phyloP scores from a whole-genome alignment of 2,113 vertebrate species.

The Cairina moschata region DNA sequence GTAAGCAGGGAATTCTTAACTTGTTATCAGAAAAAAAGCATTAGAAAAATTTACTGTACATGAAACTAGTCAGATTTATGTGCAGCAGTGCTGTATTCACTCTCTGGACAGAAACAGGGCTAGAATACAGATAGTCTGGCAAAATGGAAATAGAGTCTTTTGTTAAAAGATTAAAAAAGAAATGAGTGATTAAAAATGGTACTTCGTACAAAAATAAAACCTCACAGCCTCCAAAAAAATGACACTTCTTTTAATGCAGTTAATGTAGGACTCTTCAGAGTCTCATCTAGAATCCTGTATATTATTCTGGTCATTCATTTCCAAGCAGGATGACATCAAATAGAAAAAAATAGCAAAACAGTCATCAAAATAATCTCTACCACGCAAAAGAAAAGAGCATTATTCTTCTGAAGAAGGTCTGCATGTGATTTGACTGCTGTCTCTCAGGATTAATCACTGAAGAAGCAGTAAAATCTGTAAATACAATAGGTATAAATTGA shows the following conservation, averaged over 20 bases:
- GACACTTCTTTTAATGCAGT: background rate
- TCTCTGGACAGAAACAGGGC: background rate
- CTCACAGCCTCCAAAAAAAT: background rate
- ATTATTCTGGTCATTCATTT: background rate
- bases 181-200: background rate
- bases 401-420: background rate
- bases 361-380: background rate
- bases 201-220: background rate
- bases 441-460: background rate
- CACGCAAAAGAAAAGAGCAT: background rate
- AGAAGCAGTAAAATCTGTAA: background rate
- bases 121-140: background rate
- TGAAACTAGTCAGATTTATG: background rate
- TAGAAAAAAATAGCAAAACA: background rate
- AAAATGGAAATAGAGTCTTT: background rate
- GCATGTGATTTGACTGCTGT: background rate
- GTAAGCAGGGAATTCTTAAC: background rate
- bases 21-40: background rate
- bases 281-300: background rate
- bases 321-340: background rate
- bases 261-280: background rate
- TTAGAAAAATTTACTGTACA: background rate
- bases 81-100: background rate
- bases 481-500: background rate
- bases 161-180: background rate